A percentile compares a stretch with the other conserved stretches of the same genome.
Evolutionary conservation across 2,113 vertebrate genomes (phyloP).

Genomic region (Poeciliopsis prolifica): DNA sequence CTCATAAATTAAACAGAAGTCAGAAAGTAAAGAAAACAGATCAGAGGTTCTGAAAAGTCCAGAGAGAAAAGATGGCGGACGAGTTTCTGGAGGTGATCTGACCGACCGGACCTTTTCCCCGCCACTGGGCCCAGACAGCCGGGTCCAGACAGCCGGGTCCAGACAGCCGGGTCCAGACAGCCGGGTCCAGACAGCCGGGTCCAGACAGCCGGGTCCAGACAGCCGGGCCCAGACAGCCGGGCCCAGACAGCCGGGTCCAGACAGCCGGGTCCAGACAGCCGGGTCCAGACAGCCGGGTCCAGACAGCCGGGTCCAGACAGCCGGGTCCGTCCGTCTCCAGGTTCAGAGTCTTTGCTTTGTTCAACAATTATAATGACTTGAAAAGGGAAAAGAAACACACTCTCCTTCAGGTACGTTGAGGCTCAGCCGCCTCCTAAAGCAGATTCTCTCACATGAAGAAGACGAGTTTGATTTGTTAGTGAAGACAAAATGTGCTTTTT

Average conservation of each 20-base stretch:
- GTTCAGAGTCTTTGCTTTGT: constrained; percentile 58
- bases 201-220: constrained; percentile 10
- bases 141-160: too few relatives aligned
- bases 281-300: too few relatives aligned
- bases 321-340: constrained; percentile 13
- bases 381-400: constrained; percentile 51
- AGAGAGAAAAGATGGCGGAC: constrained; percentile 34
- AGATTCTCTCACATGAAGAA: constrained; percentile 13
- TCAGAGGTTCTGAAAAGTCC: constrained; percentile 55
- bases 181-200: constrained; percentile 4
- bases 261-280: too few relatives aligned
- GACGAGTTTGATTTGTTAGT: constrained; percentile 37
- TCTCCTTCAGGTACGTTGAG: constrained; percentile 40
- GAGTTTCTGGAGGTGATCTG: constrained; percentile 42
- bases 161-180: too few relatives aligned
- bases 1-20: constrained; percentile 77
- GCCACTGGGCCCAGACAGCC: constrained; percentile 14
- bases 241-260: constrained; percentile 6
- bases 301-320: background rate
- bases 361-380: constrained; percentile 61
- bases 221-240: too few relatives aligned
- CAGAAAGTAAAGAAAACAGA: constrained; percentile 49
- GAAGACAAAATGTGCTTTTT: constrained; percentile 67
- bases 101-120: constrained; percentile 41
- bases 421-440: constrained; percentile 43